A percentile compares a stretch with the other conserved stretches of the same genome.
phyloP scores from a whole-genome alignment of 2,797 vertebrate species.

The Pteropus rufus region DNA sequence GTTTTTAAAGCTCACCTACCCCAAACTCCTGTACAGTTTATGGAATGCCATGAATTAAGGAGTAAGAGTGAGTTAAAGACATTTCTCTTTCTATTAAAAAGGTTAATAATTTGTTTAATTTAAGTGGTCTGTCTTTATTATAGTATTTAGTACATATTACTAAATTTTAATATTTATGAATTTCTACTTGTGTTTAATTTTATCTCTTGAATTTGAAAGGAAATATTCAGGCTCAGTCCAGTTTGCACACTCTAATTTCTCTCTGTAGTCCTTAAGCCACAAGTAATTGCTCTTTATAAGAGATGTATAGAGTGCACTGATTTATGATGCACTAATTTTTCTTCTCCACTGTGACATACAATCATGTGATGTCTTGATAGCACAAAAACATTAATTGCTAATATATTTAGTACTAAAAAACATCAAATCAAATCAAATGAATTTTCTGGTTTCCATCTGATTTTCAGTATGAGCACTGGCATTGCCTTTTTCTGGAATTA shows the following conservation, averaged over 20 bases:
- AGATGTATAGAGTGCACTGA: background rate
- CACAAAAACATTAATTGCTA: constrained; percentile 32
- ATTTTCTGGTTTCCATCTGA: background rate
- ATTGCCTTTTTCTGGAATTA: constrained; percentile 13
- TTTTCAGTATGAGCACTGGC: background rate
- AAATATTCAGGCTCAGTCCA: background rate
- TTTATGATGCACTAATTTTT: constrained; percentile 37
- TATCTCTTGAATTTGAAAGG: constrained; percentile 33
- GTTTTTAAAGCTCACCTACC: constrained; percentile 4
- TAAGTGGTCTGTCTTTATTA: background rate
- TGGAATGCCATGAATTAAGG: background rate
- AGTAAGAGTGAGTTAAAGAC: background rate
- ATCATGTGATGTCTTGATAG: background rate
- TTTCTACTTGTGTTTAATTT: constrained; percentile 14
- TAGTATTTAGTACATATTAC: background rate
- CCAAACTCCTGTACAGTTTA: background rate
- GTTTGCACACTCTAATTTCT: background rate
- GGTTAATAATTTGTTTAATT: constrained; percentile 23
- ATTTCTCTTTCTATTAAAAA: background rate
- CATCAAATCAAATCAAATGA: background rate
- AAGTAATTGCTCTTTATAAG: background rate
- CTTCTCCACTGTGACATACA: background rate
- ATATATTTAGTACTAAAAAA: background rate
- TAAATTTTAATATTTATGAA: constrained; percentile 25
- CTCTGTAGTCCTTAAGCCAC: background rate